A percentile compares a stretch with the other conserved stretches of the same genome.
These are phyloP conservation scores for Agrotis ipsilon DNA, from an alignment of 2,888 invertebrate genomes.

Conservation along the genomic window DNA sequence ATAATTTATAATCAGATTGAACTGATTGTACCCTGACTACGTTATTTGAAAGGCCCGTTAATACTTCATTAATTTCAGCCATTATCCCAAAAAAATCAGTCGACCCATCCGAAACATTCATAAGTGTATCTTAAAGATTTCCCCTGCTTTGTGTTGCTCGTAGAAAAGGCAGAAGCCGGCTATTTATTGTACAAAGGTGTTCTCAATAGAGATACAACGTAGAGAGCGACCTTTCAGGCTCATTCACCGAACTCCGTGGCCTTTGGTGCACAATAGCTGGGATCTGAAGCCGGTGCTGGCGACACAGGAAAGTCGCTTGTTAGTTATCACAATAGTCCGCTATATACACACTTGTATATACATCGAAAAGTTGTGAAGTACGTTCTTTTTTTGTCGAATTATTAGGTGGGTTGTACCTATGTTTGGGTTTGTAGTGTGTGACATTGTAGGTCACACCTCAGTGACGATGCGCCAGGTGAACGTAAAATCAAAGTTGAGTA, in stretches of 20 bases:
- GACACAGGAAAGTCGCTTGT: constrained; percentile 72
- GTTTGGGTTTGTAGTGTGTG: too few species aligned
- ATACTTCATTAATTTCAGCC: neutral
- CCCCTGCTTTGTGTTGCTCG: constrained; percentile 60
- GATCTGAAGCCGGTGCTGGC: constrained; percentile 72
- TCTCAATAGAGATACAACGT: constrained; percentile 80
- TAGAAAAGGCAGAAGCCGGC: constrained; percentile 71
- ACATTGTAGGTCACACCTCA: too few species aligned
- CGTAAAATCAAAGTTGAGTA: neutral
- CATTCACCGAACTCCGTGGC: constrained; percentile 82
- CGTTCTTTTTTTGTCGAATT: constrained; percentile 36
- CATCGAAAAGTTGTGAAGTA: constrained; percentile 24
- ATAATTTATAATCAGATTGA: constrained; percentile 17
- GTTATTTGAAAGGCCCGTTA: neutral
- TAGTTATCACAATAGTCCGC: constrained; percentile 64
- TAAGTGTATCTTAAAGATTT: constrained; percentile 59
- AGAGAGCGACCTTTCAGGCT: constrained; percentile 80
- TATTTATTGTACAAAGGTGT: constrained; percentile 77
- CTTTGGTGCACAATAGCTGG: constrained; percentile 81
- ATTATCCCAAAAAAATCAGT: constrained; percentile 33
- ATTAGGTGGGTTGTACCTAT: constrained; percentile 5
- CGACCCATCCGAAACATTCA: constrained; percentile 35
- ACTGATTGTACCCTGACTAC: neutral
- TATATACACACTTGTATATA: constrained; percentile 31
- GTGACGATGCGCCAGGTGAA: neutral